These are phyloP conservation scores for Scleropages formosus DNA, from an alignment of 2,797 vertebrate genomes.

Conservation along the genomic window DNA sequence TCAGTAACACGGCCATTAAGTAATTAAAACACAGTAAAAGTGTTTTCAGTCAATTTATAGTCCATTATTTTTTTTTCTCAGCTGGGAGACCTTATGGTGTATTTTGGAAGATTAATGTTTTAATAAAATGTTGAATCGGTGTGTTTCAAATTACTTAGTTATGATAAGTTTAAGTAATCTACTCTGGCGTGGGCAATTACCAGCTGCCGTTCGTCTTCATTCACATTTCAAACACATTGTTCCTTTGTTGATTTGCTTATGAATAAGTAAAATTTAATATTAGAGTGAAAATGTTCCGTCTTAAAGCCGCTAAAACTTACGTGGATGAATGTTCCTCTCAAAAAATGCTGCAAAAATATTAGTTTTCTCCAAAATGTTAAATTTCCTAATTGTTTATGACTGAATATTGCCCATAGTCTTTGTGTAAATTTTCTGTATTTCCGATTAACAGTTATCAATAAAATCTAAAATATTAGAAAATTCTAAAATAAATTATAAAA, in stretches of 20 bases:
- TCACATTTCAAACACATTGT: neutral
- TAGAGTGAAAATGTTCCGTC: neutral
- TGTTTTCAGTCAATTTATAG: neutral
- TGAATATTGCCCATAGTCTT: too few species aligned
- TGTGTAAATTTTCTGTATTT: too few species aligned
- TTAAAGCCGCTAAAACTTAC: neutral
- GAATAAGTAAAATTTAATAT: conserved; percentile 27
- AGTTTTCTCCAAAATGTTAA: too few species aligned
- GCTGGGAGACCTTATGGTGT: neutral
- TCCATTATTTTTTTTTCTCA: neutral
- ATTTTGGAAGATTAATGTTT: conserved; percentile 4
- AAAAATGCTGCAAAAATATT: neutral
- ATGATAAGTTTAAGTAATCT: neutral
- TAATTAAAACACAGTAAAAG: neutral
- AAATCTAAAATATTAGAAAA: too few species aligned
- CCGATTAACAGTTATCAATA: too few species aligned
- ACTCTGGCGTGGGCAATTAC: neutral
- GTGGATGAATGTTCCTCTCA: neutral
- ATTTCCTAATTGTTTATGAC: too few species aligned
- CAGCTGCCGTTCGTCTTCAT: neutral
- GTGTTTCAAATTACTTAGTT: neutral
- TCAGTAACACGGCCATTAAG: neutral
- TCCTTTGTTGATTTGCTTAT: conserved; percentile 3
- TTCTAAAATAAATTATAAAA: too few species aligned
- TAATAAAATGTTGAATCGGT: conserved; percentile 3